These are phyloP conservation scores for Lagorchestes hirsutus DNA, from an alignment of 2,797 vertebrate genomes.

Conservation along the genomic window DNA sequence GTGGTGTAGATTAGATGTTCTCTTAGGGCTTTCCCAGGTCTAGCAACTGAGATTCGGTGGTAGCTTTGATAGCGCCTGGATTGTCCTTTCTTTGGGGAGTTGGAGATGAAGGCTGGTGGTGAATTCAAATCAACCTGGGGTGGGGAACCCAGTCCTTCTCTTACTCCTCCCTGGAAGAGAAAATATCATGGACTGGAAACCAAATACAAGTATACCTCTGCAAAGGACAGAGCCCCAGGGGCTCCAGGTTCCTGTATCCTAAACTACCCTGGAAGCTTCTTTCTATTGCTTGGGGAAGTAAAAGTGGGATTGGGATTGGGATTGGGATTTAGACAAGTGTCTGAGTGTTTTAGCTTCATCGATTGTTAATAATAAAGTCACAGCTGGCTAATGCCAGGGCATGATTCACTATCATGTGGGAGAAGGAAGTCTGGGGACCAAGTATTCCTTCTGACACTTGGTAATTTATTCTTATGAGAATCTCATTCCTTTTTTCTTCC, in stretches of 20 bases:
- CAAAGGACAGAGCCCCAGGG: not conserved
- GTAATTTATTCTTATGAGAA: slow-evolving; percentile 64
- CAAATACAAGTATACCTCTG: not conserved
- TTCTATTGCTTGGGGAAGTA: slow-evolving; percentile 1
- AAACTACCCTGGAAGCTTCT: not conserved
- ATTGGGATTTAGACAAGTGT: slow-evolving; percentile 65
- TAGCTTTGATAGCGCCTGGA: not conserved
- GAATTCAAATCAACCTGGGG: not conserved
- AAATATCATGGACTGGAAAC: not conserved
- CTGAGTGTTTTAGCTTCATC: slow-evolving; percentile 70
- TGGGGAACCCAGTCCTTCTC: not conserved
- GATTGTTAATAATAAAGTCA: slow-evolving; percentile 79
- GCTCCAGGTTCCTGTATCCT: not conserved
- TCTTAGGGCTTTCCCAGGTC: not conserved
- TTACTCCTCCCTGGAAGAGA: not conserved
- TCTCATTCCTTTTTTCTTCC: not conserved
- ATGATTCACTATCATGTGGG: slow-evolving; percentile 80
- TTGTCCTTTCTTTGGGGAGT: not conserved
- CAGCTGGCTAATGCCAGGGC: slow-evolving; percentile 71
- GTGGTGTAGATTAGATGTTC: not conserved
- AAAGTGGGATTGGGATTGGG: slow-evolving; percentile 18
- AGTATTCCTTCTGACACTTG: slow-evolving; percentile 67
- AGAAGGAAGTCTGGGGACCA: slow-evolving; percentile 80
- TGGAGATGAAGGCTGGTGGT: not conserved
- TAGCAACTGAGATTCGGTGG: not conserved